phyloP scores from a whole-genome alignment of 2,888 invertebrate species.

The Ischnura elegans region DNA sequence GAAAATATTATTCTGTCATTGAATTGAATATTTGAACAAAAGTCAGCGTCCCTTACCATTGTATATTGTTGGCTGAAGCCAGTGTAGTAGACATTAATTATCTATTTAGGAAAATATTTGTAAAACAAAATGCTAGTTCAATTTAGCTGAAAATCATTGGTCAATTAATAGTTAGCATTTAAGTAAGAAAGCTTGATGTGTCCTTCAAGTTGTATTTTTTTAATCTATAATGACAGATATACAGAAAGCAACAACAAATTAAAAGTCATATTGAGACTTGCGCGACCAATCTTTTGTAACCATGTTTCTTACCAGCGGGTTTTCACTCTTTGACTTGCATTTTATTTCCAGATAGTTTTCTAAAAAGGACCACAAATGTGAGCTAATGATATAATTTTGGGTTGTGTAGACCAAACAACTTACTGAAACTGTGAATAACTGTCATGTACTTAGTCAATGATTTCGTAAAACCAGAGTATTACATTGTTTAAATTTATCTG shows the following conservation, averaged over 20 bases:
- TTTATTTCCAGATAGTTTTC: slow-evolving; percentile 43
- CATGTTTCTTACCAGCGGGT: slow-evolving; percentile 55
- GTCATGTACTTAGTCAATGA: slow-evolving; percentile 39
- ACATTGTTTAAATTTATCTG: slow-evolving; percentile 34
- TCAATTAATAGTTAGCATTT: slow-evolving; percentile 65
- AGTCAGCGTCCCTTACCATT: slow-evolving; percentile 46
- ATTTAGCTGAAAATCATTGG: slow-evolving; percentile 60
- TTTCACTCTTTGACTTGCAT: slow-evolving; percentile 58
- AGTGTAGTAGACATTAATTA: slow-evolving; percentile 44
- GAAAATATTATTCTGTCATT: slow-evolving; percentile 13
- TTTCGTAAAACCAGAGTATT: slow-evolving; percentile 37
- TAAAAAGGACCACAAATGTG: slow-evolving; percentile 20
- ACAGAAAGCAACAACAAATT: slow-evolving; percentile 56
- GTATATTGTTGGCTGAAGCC: slow-evolving; percentile 58
- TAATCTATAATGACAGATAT: slow-evolving; percentile 64
- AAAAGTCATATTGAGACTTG: slow-evolving; percentile 35
- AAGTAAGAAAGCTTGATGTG: slow-evolving; percentile 66
- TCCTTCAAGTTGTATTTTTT: slow-evolving; percentile 67
- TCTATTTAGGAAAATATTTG: slow-evolving; percentile 46
- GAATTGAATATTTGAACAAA: slow-evolving; percentile 33
- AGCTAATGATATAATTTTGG: background rate
- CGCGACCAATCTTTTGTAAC: slow-evolving; percentile 64
- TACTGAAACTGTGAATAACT: background rate
- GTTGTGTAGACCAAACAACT: background rate
- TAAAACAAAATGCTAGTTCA: slow-evolving; percentile 60